phyloP scores from a whole-genome alignment of 2,113 vertebrate species.

The Leptocoma aspasia region DNA sequence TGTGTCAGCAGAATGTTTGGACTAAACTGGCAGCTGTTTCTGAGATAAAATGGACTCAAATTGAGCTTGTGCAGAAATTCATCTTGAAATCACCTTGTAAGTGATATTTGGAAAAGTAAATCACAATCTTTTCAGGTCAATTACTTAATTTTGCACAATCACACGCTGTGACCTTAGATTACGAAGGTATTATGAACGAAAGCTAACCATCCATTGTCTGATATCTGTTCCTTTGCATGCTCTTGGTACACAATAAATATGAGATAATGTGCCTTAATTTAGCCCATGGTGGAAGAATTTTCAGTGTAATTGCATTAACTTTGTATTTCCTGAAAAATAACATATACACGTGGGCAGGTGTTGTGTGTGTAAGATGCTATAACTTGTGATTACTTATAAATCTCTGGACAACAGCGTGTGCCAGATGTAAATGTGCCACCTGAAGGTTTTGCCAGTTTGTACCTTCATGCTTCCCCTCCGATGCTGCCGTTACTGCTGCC shows the following conservation, averaged over 20 bases:
- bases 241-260: neutral
- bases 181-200: neutral
- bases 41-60: neutral
- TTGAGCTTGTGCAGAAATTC: neutral
- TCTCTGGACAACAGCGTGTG: neutral
- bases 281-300: neutral
- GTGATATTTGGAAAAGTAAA: neutral
- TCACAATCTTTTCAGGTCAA: neutral
- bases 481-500: neutral
- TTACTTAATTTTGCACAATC: neutral
- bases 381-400: neutral
- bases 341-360: rapidly evolving
- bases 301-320: neutral
- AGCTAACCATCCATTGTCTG: neutral
- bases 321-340: neutral
- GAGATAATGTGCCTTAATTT: neutral
- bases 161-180: neutral
- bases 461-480: rapidly evolving
- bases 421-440: neutral
- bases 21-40: neutral
- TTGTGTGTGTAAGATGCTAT: neutral
- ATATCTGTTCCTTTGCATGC: neutral
- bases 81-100: neutral
- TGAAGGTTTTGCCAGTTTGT: neutral
- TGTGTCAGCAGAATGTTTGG: neutral